phyloP scores from a whole-genome alignment of 2,113 vertebrate species.

The Archilochus colubris region DNA sequence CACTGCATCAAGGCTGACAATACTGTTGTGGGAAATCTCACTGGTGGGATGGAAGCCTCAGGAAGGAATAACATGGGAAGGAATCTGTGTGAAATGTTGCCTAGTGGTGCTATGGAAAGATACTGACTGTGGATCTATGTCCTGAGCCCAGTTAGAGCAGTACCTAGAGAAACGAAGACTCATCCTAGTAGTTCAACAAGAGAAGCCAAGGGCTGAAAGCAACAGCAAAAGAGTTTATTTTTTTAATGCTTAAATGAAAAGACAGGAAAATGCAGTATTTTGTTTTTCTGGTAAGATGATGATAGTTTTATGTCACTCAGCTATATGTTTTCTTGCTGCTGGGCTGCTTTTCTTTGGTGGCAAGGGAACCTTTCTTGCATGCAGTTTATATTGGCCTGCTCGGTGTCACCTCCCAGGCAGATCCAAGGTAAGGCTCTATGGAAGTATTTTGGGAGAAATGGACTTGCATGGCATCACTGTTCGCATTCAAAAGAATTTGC shows the following conservation, averaged over 20 bases:
- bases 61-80: neutral
- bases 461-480: neutral
- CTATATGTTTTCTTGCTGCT: neutral
- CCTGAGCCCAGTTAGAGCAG: neutral
- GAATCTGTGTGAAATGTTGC: neutral
- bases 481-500: neutral
- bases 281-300: neutral
- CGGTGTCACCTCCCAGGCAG: neutral
- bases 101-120: neutral
- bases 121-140: neutral
- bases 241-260: neutral
- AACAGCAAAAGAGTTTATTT: neutral
- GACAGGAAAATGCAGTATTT: neutral
- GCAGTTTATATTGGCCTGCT: neutral
- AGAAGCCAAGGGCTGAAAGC: neutral
- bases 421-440: neutral
- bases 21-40: neutral
- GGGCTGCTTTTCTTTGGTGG: neutral
- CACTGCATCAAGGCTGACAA: neutral
- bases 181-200: neutral
- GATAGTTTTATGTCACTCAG: neutral
- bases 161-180: neutral
- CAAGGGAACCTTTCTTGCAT: neutral
- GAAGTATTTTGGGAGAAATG: neutral
- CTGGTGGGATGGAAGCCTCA: neutral